Evolutionary conservation across 2,113 vertebrate genomes (phyloP).

Genomic region (Sprattus sprattus): DNA sequence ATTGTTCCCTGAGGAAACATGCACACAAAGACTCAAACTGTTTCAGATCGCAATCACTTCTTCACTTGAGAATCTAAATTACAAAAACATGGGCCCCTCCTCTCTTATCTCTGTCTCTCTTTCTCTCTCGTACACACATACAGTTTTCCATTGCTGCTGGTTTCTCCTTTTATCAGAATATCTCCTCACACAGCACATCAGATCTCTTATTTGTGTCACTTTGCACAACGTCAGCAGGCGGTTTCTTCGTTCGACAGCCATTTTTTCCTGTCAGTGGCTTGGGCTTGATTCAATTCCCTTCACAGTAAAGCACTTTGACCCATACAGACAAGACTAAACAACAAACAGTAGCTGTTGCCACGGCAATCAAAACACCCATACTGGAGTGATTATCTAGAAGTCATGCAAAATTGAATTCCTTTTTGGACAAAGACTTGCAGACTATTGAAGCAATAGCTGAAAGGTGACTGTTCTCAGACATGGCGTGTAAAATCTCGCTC

Average conservation of each 20-base stretch:
- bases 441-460: not conserved
- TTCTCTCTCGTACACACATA: not conserved
- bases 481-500: not conserved
- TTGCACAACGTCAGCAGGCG: not conserved
- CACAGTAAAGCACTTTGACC: too few species aligned
- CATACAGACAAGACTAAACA: too few species aligned
- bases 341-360: not conserved
- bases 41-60: not conserved
- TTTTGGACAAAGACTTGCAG: not conserved
- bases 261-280: not conserved
- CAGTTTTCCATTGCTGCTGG: not conserved
- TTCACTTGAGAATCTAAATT: not conserved
- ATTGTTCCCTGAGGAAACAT: not conserved
- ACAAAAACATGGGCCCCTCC: not conserved
- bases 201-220: not conserved
- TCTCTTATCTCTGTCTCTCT: not conserved
- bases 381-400: too few species aligned
- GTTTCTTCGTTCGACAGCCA: not conserved
- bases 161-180: not conserved
- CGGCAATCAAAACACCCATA: not conserved
- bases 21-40: not conserved
- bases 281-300: not conserved
- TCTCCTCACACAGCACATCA: not conserved
- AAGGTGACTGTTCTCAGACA: not conserved
- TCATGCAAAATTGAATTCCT: not conserved